Percentiles rank a stretch among this genome's conserved stretches.
Evolutionary conservation across 2,888 invertebrate species (phyloP).

Genomic region (Ditylenchus weischeri): DNA sequence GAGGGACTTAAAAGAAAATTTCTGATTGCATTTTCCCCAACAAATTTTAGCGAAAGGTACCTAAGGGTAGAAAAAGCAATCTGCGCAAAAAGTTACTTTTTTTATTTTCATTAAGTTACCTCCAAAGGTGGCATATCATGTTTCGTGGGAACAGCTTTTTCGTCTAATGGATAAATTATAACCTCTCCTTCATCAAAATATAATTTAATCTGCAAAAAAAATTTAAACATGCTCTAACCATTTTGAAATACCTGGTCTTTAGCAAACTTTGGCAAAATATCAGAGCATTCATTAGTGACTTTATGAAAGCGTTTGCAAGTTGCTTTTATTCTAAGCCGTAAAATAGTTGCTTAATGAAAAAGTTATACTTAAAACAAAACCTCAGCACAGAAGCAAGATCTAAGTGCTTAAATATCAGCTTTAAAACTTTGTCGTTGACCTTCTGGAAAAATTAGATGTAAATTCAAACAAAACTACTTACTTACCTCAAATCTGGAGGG

Average conservation of each 20-base stretch:
- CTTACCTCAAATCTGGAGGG: not conserved
- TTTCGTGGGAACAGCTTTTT: slow-evolving; percentile 37
- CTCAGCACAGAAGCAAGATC: slow-evolving; percentile 29
- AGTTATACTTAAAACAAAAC: too few relatives aligned
- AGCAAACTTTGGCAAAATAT: slow-evolving; percentile 30
- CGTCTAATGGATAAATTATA: slow-evolving; percentile 43
- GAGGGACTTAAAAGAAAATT: too few relatives aligned
- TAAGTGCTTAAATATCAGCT: slow-evolving; percentile 32
- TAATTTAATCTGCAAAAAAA: slow-evolving; percentile 39
- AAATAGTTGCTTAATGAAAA: too few relatives aligned
- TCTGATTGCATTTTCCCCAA: too few relatives aligned
- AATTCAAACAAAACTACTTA: not conserved
- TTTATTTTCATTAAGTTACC: slow-evolving; percentile 21
- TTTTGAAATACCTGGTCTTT: slow-evolving; percentile 41
- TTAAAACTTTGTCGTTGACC: slow-evolving; percentile 30
- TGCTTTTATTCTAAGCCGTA: slow-evolving; percentile 32
- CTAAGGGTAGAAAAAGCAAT: too few relatives aligned
- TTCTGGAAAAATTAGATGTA: slow-evolving; percentile 29
- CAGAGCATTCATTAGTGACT: slow-evolving; percentile 28
- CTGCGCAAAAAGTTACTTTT: too few relatives aligned
- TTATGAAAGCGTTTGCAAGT: slow-evolving; percentile 39
- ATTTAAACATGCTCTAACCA: not conserved
- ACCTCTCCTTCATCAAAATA: slow-evolving; percentile 51
- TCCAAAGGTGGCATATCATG: slow-evolving; percentile 42
- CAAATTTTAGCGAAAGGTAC: too few relatives aligned